phyloP scores from a whole-genome alignment of 2,113 vertebrate species.

The Agelaius tricolor region DNA sequence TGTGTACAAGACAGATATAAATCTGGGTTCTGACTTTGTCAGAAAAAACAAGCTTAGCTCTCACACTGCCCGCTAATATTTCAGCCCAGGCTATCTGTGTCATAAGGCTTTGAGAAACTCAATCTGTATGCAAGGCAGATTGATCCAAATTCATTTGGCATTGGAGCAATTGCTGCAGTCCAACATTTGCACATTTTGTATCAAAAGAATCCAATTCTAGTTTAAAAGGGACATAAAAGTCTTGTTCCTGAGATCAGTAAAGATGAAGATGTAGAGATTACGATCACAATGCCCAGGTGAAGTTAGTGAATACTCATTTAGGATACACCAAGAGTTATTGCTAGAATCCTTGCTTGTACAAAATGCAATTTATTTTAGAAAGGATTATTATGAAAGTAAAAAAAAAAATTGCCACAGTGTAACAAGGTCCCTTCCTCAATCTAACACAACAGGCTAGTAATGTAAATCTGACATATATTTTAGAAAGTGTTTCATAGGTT shows the following conservation, averaged over 20 bases:
- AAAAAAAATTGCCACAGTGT: neutral
- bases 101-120: neutral
- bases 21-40: neutral
- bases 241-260: neutral
- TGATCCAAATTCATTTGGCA: neutral
- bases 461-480: conserved; percentile 19
- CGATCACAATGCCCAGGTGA: neutral
- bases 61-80: neutral
- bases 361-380: neutral
- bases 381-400: neutral
- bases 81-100: neutral
- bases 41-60: neutral
- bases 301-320: neutral
- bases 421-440: neutral
- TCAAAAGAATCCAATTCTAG: neutral
- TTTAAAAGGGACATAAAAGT: neutral
- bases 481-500: conserved; percentile 12
- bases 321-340: neutral
- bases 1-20: neutral
- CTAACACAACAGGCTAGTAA: neutral
- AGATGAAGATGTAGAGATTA: neutral
- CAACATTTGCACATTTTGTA: neutral
- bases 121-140: neutral
- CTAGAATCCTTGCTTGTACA: neutral
- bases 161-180: neutral